phyloP scores from a whole-genome alignment of 2,113 vertebrate species.

The Alexandromys fortis region DNA sequence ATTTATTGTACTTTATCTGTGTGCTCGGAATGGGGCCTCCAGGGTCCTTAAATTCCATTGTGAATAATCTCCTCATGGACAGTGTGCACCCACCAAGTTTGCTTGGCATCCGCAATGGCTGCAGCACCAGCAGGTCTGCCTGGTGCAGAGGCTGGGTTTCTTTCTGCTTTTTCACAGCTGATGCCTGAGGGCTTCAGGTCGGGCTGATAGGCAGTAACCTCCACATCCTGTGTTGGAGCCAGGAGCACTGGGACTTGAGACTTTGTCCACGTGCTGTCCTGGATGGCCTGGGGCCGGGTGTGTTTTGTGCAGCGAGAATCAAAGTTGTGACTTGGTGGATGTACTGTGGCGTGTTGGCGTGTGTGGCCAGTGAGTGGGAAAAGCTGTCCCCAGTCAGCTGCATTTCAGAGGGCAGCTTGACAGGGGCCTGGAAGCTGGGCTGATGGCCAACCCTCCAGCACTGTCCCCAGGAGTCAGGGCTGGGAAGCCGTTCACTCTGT shows the following conservation, averaged over 20 bases:
- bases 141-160: not conserved
- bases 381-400: accelerated
- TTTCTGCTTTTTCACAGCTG: constrained; percentile 68
- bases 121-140: constrained; percentile 46
- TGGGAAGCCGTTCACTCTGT: not conserved
- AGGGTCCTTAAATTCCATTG: constrained; percentile 76
- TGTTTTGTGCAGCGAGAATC: constrained; percentile 79
- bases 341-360: not conserved
- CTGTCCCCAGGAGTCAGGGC: not conserved
- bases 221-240: constrained; percentile 63
- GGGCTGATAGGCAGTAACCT: accelerated
- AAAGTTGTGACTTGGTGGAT: constrained; percentile 59
- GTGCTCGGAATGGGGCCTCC: constrained; percentile 73
- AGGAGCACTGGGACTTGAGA: constrained; percentile 37
- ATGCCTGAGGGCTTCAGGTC: not conserved
- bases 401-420: accelerated
- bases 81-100: not conserved
- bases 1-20: constrained; percentile 73
- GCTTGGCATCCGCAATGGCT: constrained; percentile 46
- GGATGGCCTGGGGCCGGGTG: constrained; percentile 72
- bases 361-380: constrained; percentile 5
- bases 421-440: not conserved
- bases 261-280: constrained; percentile 49
- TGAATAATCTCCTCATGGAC: constrained; percentile 71
- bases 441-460: too few relatives aligned